Evolutionary conservation across 2,113 vertebrate genomes (phyloP).

Genomic region (Galemys pyrenaicus): DNA sequence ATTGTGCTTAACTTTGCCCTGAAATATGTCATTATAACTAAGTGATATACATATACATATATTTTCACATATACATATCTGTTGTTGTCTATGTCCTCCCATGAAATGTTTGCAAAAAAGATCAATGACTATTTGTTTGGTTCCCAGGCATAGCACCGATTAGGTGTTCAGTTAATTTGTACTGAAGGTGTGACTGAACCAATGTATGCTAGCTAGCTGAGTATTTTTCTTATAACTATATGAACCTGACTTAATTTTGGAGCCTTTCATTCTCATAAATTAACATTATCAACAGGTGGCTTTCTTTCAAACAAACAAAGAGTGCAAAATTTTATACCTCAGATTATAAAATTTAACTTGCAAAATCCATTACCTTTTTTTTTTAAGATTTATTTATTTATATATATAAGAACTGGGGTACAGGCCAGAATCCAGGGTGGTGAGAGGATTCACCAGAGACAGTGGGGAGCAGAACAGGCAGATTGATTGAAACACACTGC

Average conservation of each 20-base stretch:
- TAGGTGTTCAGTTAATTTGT: neutral
- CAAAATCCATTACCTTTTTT: neutral
- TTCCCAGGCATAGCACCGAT: neutral
- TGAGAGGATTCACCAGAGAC: too few relatives aligned
- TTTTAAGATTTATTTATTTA: too few relatives aligned
- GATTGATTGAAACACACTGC: too few relatives aligned
- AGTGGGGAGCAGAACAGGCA: too few relatives aligned
- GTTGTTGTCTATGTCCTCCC: neutral
- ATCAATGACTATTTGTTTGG: neutral
- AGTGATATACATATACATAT: neutral
- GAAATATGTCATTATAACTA: neutral
- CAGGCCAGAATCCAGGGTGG: too few relatives aligned
- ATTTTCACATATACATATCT: neutral
- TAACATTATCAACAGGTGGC: neutral
- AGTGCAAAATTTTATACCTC: neutral
- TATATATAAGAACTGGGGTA: too few relatives aligned
- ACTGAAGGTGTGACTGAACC: neutral
- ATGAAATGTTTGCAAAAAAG: neutral
- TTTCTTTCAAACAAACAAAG: constrained; percentile 5
- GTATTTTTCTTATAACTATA: neutral
- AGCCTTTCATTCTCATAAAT: constrained; percentile 10
- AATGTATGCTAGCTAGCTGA: neutral
- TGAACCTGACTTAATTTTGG: neutral
- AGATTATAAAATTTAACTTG: neutral
- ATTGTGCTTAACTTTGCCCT: neutral